Percentiles rank a stretch among this genome's conserved stretches.
These are phyloP conservation scores for Scalopus aquaticus DNA, from an alignment of 2,113 vertebrate species.

Conservation along the genomic window DNA sequence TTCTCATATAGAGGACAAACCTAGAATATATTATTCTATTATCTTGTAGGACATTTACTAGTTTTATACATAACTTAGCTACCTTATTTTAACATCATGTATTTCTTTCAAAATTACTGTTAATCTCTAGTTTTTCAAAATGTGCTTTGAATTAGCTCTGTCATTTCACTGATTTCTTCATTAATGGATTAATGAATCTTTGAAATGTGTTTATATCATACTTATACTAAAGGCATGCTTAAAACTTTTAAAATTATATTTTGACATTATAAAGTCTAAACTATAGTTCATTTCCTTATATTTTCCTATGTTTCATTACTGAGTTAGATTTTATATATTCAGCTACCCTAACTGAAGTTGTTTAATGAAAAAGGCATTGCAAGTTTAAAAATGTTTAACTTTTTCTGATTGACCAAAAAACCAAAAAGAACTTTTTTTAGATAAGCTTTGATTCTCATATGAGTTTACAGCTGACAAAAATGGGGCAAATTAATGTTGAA, in stretches of 20 bases:
- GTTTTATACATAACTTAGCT: not conserved
- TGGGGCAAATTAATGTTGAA: not conserved
- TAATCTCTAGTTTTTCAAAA: not conserved
- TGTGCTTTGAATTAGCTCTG: not conserved
- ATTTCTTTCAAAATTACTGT: not conserved
- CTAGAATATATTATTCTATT: not conserved
- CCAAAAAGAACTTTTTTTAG: not conserved
- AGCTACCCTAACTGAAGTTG: not conserved
- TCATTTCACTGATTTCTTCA: not conserved
- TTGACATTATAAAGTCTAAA: not conserved
- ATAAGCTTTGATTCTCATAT: not conserved
- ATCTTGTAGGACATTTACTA: not conserved
- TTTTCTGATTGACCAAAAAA: not conserved
- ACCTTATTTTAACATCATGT: not conserved
- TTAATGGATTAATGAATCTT: not conserved
- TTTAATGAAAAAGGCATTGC: not conserved
- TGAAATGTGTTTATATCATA: not conserved
- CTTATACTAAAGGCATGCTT: not conserved
- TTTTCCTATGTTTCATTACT: not conserved
- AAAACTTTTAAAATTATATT: not conserved
- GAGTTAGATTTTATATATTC: not conserved
- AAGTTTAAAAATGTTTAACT: not conserved
- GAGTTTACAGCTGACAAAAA: slow-evolving; percentile 47
- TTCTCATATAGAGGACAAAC: not conserved
- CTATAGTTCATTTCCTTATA: not conserved